These are phyloP conservation scores for Conus betulinus DNA, from an alignment of 1,140 invertebrate species.

Conservation along the genomic window DNA sequence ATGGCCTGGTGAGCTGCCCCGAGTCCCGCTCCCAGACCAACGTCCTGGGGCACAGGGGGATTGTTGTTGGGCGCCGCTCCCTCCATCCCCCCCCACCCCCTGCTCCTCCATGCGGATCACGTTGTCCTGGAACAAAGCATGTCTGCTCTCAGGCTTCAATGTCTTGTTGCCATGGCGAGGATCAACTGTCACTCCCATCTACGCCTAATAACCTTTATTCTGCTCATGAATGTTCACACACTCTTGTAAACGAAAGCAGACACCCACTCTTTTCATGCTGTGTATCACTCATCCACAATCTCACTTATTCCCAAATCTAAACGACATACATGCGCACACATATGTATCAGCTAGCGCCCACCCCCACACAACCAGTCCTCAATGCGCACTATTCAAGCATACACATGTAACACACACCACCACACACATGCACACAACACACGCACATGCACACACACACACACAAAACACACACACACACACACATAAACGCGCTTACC, in stretches of 20 bases:
- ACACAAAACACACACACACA: not conserved
- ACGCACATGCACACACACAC: not conserved
- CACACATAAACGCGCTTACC: conserved; percentile 40
- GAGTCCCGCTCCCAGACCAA: conserved; percentile 66
- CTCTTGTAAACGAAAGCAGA: not conserved
- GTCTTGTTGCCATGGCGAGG: not conserved
- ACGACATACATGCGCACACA: too few relatives aligned
- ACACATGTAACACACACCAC: not conserved
- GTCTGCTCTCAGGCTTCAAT: too few relatives aligned
- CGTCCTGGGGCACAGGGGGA: conserved; percentile 45
- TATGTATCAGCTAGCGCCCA: not conserved
- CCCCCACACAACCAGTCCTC: not conserved
- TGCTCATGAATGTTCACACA: not conserved
- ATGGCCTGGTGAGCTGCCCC: conserved; percentile 79
- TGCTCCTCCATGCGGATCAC: conserved; percentile 41
- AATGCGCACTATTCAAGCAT: not conserved
- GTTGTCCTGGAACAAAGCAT: conserved; percentile 57
- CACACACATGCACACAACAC: conserved; percentile 2
- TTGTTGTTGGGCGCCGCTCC: conserved; percentile 47
- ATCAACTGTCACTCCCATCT: too few relatives aligned
- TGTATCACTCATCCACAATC: too few relatives aligned
- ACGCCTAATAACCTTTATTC: not conserved
- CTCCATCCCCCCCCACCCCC: conserved; percentile 25
- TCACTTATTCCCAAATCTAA: too few relatives aligned
- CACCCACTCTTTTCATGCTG: not conserved